These are phyloP conservation scores for Scolopax rusticola DNA, from an alignment of 2,797 vertebrate species.

Conservation along the genomic window DNA sequence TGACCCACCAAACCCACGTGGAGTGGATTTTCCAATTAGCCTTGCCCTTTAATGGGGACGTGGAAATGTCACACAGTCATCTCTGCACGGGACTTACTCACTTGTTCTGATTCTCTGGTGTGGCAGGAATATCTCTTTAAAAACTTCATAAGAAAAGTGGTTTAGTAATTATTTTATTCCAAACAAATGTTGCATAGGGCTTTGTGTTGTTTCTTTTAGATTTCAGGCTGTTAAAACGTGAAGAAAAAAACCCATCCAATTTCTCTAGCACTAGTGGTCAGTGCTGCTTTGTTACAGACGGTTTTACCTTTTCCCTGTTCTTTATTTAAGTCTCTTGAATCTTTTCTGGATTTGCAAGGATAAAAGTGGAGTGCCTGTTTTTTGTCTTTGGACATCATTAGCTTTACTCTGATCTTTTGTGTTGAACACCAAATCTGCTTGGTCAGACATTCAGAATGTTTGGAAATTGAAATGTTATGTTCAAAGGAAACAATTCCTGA, in stretches of 20 bases:
- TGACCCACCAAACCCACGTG: fast-evolving
- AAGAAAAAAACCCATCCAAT: not conserved
- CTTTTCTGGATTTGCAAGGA: not conserved
- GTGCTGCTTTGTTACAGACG: not conserved
- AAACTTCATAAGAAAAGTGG: not conserved
- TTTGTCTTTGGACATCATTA: not conserved
- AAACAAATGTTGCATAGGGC: not conserved
- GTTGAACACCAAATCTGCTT: not conserved
- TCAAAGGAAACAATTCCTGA: not conserved
- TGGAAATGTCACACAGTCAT: not conserved
- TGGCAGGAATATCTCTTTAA: not conserved
- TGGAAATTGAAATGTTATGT: not conserved
- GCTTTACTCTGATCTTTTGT: not conserved
- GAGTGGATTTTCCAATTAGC: not conserved
- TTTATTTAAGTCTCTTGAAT: not conserved
- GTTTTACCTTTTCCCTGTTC: constrained; percentile 15
- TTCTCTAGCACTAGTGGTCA: not conserved
- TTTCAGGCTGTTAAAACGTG: not conserved
- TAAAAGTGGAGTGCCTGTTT: not conserved
- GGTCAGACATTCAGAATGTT: not conserved
- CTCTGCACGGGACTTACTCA: fast-evolving
- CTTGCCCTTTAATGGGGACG: not conserved
- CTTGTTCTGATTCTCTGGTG: not conserved
- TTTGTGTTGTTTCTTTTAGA: not conserved
- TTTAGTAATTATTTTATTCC: not conserved